Evolutionary conservation across 1,140 invertebrate species (phyloP), one percentile per base, ranked within the genome.

Genomic region (Tetraneura akinire): DNA sequence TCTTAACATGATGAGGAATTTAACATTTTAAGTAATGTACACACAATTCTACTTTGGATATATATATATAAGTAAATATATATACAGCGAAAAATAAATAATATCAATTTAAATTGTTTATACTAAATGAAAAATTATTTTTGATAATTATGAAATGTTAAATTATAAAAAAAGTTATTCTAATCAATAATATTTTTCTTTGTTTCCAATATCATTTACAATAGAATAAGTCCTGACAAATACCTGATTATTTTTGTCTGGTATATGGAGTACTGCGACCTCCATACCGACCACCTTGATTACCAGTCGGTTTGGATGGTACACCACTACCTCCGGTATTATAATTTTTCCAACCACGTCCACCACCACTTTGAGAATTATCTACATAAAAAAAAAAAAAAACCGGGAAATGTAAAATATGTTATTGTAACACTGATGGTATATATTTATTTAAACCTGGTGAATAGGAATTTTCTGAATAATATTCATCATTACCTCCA

Each of bases 171-270:
- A 73, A 73, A 74, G 55, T 26, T 78, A 32, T 62, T 78, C 74
- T 78, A 78, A 13, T 14, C 74, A 78, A 47, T 74, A 66, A 74
- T 78, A 62, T 42, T 37, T 32, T 11, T 45, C 16, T 78, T 42
- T 78, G 37, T 74, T 23, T 29, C 57, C 71, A 74, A 74, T 74
- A 47, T 32, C 37, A 47, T 78, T 47, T 78, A 78, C 55, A 62
- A 45, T 42, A 78, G 55, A 78, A 60, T 62, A 62, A 78, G 55
- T 45, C 74, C 42, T 78, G 74, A 78, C 42, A 78, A 60, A 29
- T 78, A 78, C 74, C 74, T 78, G 74, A 23, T 78, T 78, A 78
- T 78, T 78, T 78, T 26, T 78, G 74, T 78, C 74, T 78, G 32
- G 74, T 29, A 60, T 78, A 78, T 45, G 74, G 74, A 29, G 55